These are phyloP conservation scores for Etheostoma nigrum DNA, from an alignment of 2,797 vertebrate genomes.

Conservation along the genomic window DNA sequence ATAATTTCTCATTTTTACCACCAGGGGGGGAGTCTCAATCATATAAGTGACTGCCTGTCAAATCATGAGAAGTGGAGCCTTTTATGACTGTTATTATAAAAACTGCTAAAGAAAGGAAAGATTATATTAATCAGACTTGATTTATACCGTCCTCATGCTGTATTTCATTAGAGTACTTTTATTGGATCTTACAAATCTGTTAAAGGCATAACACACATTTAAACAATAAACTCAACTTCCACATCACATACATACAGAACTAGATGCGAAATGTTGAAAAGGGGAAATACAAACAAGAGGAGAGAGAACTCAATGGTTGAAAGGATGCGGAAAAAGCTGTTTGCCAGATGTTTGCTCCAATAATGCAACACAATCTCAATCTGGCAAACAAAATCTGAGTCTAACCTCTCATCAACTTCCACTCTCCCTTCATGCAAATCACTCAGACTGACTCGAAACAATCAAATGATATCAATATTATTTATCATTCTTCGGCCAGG, in stretches of 20 bases:
- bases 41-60: constrained; percentile 41
- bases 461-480: background rate
- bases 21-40: constrained; percentile 46
- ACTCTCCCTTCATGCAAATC: constrained; percentile 30
- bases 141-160: background rate
- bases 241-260: constrained; percentile 9
- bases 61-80: constrained; percentile 34
- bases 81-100: constrained; percentile 40
- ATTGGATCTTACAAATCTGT: constrained; percentile 15
- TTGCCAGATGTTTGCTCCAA: constrained; percentile 73
- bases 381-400: constrained; percentile 49
- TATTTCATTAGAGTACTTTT: constrained; percentile 7
- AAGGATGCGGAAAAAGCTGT: constrained; percentile 59
- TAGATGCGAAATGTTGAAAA: constrained; percentile 16
- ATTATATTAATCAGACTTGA: constrained; percentile 12
- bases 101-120: constrained; percentile 28
- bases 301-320: constrained; percentile 16
- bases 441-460: constrained; percentile 10
- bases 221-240: background rate
- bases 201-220: background rate
- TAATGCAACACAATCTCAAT: constrained; percentile 47
- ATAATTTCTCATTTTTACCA: constrained; percentile 51
- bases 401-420: constrained; percentile 33
- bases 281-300: constrained; percentile 17
- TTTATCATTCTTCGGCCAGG: background rate